Conservation (phyloP, 2,113 vertebrate genomes). For the Daboia siamensis region DNA sequence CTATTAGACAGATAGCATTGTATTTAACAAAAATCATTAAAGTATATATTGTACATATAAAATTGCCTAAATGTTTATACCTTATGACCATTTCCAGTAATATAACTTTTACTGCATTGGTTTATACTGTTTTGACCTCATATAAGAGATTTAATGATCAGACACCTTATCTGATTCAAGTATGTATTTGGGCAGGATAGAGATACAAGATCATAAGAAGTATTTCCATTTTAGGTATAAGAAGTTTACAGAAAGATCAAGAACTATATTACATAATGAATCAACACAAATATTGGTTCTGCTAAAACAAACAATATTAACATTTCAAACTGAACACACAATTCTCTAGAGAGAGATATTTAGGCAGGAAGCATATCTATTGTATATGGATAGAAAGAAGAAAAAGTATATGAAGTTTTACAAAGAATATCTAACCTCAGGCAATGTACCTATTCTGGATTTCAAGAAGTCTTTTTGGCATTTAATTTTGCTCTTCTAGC, state of each 20-base stretch:
- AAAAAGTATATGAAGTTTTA: background rate
- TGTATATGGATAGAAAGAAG: background rate
- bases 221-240: background rate
- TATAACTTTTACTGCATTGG: background rate
- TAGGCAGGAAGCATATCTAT: background rate
- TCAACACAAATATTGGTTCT: background rate
- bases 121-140: background rate
- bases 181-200: background rate
- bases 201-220: background rate
- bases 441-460: background rate
- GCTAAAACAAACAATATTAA: background rate
- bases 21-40: background rate
- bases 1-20: background rate
- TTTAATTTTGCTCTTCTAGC: background rate
- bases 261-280: background rate
- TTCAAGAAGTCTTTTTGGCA: background rate
- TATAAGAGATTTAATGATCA: background rate
- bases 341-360: background rate
- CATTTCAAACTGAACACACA: background rate
- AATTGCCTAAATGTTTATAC: background rate
- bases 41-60: background rate
- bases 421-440: background rate
- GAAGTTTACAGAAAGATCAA: background rate
- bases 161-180: background rate
- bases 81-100: background rate